These are phyloP conservation scores for Phallusia fumigata DNA, from an alignment of 23 tunicate species.

Conservation along the genomic window DNA sequence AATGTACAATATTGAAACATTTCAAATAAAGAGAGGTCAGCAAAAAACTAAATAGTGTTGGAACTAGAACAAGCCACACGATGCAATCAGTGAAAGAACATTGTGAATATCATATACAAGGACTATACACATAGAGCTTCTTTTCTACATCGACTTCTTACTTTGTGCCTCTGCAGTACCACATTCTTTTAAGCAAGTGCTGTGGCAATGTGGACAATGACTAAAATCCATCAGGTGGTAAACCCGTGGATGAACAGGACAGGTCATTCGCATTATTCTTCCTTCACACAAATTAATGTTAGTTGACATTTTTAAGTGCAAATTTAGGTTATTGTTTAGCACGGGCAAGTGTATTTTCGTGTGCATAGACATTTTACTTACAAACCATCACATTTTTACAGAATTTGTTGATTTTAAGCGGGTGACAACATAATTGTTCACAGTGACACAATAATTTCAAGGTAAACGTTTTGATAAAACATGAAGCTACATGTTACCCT, in stretches of 20 bases:
- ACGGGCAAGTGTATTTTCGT: too few species aligned
- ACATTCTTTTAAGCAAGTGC: slow-evolving; percentile 26
- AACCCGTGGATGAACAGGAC: slow-evolving; percentile 64
- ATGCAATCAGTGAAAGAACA: not conserved
- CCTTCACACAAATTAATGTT: slow-evolving; percentile 23
- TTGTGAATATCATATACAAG: not conserved
- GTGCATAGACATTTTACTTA: not conserved
- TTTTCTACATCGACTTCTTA: not conserved
- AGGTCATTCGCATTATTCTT: slow-evolving; percentile 23
- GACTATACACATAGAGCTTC: not conserved
- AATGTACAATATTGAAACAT: not conserved
- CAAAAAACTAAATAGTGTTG: not conserved
- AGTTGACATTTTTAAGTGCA: too few species aligned
- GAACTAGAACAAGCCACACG: not conserved
- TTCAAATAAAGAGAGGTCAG: not conserved
- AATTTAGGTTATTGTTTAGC: too few species aligned
- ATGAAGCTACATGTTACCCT: too few species aligned
- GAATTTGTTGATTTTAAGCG: too few species aligned
- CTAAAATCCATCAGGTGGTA: slow-evolving; percentile 60
- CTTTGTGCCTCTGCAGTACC: not conserved
- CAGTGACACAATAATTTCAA: too few species aligned
- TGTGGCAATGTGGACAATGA: slow-evolving; percentile 46
- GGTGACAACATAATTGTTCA: too few species aligned
- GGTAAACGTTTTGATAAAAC: too few species aligned
- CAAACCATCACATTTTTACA: too few species aligned